Base-by-base conservation (phyloP, 2,797 vertebrate genomes). In the Enteromius paludinosus region DNA sequence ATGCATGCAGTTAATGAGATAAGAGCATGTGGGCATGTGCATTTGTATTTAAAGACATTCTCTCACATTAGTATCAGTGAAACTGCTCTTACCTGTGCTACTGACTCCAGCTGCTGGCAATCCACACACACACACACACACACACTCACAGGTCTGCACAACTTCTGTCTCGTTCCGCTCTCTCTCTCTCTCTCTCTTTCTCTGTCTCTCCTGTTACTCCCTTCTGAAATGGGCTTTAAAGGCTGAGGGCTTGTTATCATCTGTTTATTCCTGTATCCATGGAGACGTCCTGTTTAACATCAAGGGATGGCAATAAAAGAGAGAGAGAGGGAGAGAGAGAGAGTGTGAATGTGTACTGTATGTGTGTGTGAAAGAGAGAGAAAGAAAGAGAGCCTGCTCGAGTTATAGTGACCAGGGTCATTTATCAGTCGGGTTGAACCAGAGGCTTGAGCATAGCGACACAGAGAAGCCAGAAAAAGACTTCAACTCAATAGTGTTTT, bases 241-340 rank as follows among this genome's bases (percentile, higher is more conserved):
- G 59, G 91, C 92, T 88, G 90, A 90, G 83, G 85, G 86, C 82
- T 94, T 97, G 96, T 97, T 97, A 94, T 97, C 94, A 89, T 94
- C 91, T 97, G 96, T 97, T 97, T 96, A 95, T 91, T 87, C 72
- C 92, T 78, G 93, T 96, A 90, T 90, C 94, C 94, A 94, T 95
- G 92, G 91, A 90, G 91, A 96, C 94, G 79, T 89, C 89, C 92
- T 93, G 93, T 95, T 94, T 94, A 93, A 95, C 95, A 95, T 93
- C 93, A 92, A 92, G 92, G 93, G 92, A 91, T 93, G 91, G 93
- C 89, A 90, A 89, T 93, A 89, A 91, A 90, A 90, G 61, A 75
- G 78, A 47, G 52, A 62, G 81, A 38, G 83, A 11, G 86, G 14
- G 30, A 23, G 72, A 28, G 76, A 17, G 12, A 71, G 12, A 43